A percentile compares a stretch with the other conserved stretches of the same genome.
Conservation (phyloP, 1,140 invertebrate genomes). For the Drosophila kikkawai region DNA sequence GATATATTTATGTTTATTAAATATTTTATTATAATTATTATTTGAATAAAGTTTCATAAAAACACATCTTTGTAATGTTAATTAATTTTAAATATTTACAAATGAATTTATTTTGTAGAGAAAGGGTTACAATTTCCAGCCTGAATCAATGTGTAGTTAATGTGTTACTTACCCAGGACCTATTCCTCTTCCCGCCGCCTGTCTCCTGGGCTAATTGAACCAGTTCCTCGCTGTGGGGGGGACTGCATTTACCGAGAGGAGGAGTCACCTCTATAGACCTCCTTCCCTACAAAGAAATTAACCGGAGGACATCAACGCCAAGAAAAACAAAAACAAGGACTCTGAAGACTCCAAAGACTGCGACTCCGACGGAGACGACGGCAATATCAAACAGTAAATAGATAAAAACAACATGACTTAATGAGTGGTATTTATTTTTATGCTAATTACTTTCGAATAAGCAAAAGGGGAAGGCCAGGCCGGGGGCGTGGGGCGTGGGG, state of each 20-base stretch:
- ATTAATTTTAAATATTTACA: neutral
- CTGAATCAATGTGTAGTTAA: conserved; percentile 7
- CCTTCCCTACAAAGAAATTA: neutral
- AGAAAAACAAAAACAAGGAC: conserved; percentile 26
- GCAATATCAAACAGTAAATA: conserved; percentile 76
- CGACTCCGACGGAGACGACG: conserved; percentile 2
- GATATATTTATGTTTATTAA: neutral
- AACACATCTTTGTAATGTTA: neutral
- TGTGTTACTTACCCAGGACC: neutral
- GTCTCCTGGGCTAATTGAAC: conserved; percentile 34
- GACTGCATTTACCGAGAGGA: conserved; percentile 7
- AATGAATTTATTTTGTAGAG: neutral
- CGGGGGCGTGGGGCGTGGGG: too few relatives aligned
- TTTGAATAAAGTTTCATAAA: neutral
- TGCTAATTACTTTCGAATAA: conserved; percentile 83
- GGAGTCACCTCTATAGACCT: neutral
- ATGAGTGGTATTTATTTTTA: conserved; percentile 84
- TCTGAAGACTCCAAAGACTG: conserved; percentile 18
- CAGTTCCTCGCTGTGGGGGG: conserved; percentile 8
- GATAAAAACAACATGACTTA: conserved; percentile 83
- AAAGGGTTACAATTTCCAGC: neutral
- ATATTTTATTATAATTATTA: neutral
- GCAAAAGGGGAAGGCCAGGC: conserved; percentile 9
- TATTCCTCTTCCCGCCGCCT: neutral
- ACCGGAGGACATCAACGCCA: conserved; percentile 19